phyloP scores from a whole-genome alignment of 2,888 invertebrate genomes.

The Agriopis marginaria region DNA sequence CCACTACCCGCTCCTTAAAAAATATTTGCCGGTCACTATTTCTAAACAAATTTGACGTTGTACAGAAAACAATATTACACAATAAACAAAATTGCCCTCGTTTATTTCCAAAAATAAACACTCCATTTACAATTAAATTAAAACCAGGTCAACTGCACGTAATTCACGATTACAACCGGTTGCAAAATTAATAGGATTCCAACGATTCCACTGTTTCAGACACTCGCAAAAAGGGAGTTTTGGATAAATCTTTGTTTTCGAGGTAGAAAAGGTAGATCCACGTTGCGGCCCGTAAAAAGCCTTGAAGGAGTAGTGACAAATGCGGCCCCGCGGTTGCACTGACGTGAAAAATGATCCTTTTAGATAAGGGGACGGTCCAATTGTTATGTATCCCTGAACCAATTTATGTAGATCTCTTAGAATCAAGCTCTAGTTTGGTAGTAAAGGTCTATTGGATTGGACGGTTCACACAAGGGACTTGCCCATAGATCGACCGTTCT shows the following conservation, averaged over 20 bases:
- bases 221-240: constrained; percentile 32
- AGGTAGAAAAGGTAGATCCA: constrained; percentile 61
- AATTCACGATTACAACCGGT: constrained; percentile 35
- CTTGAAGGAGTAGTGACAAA: constrained; percentile 80
- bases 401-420: constrained; percentile 50
- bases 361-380: constrained; percentile 77
- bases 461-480: constrained; percentile 52
- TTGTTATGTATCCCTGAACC: constrained; percentile 72
- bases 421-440: neutral
- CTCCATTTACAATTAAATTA: constrained; percentile 25
- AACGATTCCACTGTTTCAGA: constrained; percentile 24
- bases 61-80: neutral
- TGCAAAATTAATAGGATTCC: constrained; percentile 37
- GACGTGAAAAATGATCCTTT: constrained; percentile 82
- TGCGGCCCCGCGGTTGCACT: constrained; percentile 72
- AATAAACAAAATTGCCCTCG: neutral
- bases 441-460: constrained; percentile 50
- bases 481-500: constrained; percentile 59
- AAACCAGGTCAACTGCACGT: constrained; percentile 38
- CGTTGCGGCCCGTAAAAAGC: constrained; percentile 69
- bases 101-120: constrained; percentile 14
- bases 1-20: too few species aligned
- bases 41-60: too few species aligned
- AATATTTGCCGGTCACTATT: too few species aligned
- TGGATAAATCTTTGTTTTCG: constrained; percentile 59